Evolutionary conservation across 2,888 invertebrate genomes (phyloP).

Genomic region (Allophyes oxyacanthae): DNA sequence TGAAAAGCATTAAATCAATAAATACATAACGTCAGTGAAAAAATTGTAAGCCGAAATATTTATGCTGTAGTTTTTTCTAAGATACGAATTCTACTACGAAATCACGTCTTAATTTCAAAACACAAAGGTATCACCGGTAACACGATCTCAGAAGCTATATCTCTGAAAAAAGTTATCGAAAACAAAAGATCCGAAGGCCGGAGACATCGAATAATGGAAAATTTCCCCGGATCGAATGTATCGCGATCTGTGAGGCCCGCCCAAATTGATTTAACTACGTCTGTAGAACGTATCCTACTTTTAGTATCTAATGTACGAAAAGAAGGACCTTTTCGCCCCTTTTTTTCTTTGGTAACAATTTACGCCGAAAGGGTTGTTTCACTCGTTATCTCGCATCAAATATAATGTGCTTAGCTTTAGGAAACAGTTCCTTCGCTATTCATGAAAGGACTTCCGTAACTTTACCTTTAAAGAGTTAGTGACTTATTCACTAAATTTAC

Average conservation of each 20-base stretch:
- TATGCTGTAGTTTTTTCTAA: no score
- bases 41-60: no score
- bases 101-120: no score
- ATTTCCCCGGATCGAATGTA: slow-evolving; percentile 64
- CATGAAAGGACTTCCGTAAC: slow-evolving; percentile 30
- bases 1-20: no score
- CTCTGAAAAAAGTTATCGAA: slow-evolving; percentile 55
- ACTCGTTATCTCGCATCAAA: slow-evolving; percentile 58
- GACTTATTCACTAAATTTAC: slow-evolving; percentile 31
- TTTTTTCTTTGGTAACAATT: slow-evolving; percentile 55
- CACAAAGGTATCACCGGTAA: slow-evolving; percentile 10
- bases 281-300: slow-evolving; percentile 62
- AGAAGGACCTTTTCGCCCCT: slow-evolving; percentile 38
- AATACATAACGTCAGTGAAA: no score
- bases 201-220: slow-evolving; percentile 63
- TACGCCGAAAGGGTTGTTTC: slow-evolving; percentile 54
- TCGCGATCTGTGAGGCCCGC: slow-evolving; percentile 66
- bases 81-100: no score
- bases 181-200: slow-evolving; percentile 60
- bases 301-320: slow-evolving; percentile 51
- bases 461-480: slow-evolving; percentile 29
- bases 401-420: slow-evolving; percentile 52
- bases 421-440: slow-evolving; percentile 29
- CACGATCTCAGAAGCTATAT: slow-evolving; percentile 36
- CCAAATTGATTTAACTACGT: slow-evolving; percentile 75